Evolutionary conservation across 1,140 invertebrate species (phyloP), one percentile per base, ranked within the genome.

Genomic region (Bombus affinis): DNA sequence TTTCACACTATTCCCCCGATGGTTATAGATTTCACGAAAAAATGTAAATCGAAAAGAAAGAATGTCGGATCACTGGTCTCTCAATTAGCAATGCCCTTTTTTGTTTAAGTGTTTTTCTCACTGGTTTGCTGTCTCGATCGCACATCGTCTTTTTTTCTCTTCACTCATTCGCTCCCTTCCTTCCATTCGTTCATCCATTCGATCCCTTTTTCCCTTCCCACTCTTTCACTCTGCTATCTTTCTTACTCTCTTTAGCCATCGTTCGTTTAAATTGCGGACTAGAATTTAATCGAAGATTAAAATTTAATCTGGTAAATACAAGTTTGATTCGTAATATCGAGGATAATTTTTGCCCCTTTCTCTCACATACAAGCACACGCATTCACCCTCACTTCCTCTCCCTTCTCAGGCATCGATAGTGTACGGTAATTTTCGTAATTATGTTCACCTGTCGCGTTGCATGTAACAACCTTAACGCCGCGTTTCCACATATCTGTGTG

Each of bases 281-380:
- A 95, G 94, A 95, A 94, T 93, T 95, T 94, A 93, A 94, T 94
- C 88, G 90, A 91, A 94, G 93, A 94, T 94, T 93, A 94, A 94
- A 93, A 93, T 93, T 94, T 94, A 93, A 93, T 93, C 92, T 93
- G 93, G 90, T 95, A 94, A 94, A 94, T 93, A 93, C 93, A 94
- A 94, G 92, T 94, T 94, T 94, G 94, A 94, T 95, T 94, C 90
- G 84, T 92, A 93, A 92, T 93, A 92, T 93, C 92, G 92, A 93
- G 91, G 91, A 92, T 88, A 83, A 87, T 84, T 85, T 91, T 72
- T 90, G 78, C 88, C 75, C 91, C 77, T 32, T 57, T 71, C 72
- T 81, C 86, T 42, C 85, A 12, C 85, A 25, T 76, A 42, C 80
- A 70, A 76, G 72, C 81, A 81, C 72, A 32, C 39, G 65, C 88